These are phyloP conservation scores for Rhinella marina DNA, from an alignment of 2,797 vertebrate species.

Conservation along the genomic window DNA sequence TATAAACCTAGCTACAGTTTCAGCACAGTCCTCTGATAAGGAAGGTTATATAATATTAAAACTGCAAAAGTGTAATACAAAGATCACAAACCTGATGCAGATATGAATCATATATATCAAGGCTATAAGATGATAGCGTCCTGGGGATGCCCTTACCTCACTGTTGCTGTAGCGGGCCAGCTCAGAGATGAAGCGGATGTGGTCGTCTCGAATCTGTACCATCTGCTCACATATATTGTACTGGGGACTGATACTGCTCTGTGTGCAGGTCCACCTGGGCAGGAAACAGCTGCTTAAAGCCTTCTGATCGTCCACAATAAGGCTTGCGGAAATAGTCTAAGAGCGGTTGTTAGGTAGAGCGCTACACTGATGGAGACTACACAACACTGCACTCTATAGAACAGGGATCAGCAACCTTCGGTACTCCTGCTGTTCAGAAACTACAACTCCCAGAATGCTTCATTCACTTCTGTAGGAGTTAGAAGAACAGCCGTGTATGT, in stretches of 20 bases:
- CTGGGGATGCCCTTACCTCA: conserved; percentile 72
- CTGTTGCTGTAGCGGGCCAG: conserved; percentile 97
- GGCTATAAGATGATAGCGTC: not conserved
- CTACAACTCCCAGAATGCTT: no score
- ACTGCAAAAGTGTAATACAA: not conserved
- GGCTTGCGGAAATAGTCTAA: not conserved
- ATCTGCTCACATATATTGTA: conserved; percentile 99
- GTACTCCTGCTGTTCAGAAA: no score
- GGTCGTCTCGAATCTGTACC: conserved; percentile 98
- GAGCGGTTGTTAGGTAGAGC: not conserved
- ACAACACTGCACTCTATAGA: not conserved
- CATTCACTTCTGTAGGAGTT: no score
- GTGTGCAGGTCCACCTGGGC: conserved; percentile 95
- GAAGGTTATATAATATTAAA: not conserved
- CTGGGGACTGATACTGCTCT: conserved; percentile 98
- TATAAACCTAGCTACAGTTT: no score
- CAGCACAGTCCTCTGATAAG: not conserved
- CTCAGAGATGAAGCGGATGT: conserved; percentile 98
- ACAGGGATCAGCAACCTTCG: no score
- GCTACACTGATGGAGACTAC: not conserved
- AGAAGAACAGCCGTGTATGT: no score
- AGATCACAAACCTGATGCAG: not conserved
- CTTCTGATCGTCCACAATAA: conserved; percentile 11
- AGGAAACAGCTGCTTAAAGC: conserved; percentile 63
- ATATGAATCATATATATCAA: not conserved